Evolutionary conservation across 2,888 invertebrate species (phyloP).

Genomic region (Diplazon laetatorius): DNA sequence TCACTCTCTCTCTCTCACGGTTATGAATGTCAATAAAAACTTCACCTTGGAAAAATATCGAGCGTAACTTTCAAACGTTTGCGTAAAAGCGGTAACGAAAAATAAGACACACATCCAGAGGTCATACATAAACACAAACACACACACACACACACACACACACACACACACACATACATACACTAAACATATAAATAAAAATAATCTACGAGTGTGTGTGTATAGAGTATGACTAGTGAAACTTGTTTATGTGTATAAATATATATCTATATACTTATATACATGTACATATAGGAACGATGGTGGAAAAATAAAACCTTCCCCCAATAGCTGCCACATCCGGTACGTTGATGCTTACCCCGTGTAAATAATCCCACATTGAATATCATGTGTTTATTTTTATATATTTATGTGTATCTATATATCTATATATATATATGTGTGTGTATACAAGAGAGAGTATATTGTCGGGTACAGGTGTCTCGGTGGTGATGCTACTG

Average conservation of each 20-base stretch:
- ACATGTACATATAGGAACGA: conserved; percentile 21
- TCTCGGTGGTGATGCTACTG: conserved; percentile 22
- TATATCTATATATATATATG: conserved; percentile 4
- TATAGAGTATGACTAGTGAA: conserved; percentile 22
- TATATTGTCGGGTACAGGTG: conserved; percentile 18
- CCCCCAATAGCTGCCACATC: conserved; percentile 46
- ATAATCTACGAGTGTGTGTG: neutral
- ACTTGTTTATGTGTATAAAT: too few species aligned
- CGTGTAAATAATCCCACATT: conserved; percentile 54
- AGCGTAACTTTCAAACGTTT: conserved; percentile 46
- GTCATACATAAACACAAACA: neutral
- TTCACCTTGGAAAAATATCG: conserved; percentile 49
- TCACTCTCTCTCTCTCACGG: too few species aligned
- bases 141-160: neutral
- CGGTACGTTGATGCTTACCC: conserved; percentile 44
- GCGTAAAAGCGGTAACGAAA: neutral
- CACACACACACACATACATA: neutral
- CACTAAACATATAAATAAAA: too few species aligned
- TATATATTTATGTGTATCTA: neutral
- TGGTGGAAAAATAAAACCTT: conserved; percentile 49
- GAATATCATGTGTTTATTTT: conserved; percentile 26
- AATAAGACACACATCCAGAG: neutral
- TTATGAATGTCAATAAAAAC: too few species aligned
- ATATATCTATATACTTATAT: too few species aligned
- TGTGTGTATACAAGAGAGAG: conserved; percentile 7